These are phyloP conservation scores for Leptopilina syphax DNA, from an alignment of 2,888 invertebrate species.

Conservation along the genomic window DNA sequence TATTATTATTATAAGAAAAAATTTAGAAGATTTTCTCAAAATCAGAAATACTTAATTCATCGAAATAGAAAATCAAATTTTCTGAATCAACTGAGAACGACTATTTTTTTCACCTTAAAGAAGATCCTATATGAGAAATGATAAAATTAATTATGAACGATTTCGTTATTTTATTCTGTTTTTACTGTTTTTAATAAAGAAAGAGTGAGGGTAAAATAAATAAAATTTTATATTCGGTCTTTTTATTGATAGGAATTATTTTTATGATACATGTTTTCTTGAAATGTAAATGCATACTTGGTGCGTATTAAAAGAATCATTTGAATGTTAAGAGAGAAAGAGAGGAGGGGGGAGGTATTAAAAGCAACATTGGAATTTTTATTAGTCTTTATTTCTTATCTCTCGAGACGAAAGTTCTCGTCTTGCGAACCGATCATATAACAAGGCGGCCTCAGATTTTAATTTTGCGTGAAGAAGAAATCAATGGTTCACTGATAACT, in stretches of 20 bases:
- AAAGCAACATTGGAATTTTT: conserved; percentile 22
- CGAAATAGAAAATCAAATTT: too few relatives aligned
- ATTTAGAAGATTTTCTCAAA: too few relatives aligned
- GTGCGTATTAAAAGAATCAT: not conserved
- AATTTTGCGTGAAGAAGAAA: conserved; percentile 38
- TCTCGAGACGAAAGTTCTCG: conserved; percentile 10
- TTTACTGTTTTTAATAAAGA: too few relatives aligned
- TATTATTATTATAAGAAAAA: too few relatives aligned
- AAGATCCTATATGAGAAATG: too few relatives aligned
- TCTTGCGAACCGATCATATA: conserved; percentile 30
- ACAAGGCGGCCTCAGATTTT: conserved; percentile 34
- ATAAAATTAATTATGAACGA: too few relatives aligned
- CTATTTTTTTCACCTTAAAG: too few relatives aligned
- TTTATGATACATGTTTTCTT: not conserved
- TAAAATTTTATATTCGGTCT: too few relatives aligned
- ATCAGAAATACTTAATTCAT: too few relatives aligned
- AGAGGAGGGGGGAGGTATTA: not conserved
- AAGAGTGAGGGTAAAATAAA: too few relatives aligned
- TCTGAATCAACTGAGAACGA: too few relatives aligned
- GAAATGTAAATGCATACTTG: not conserved
- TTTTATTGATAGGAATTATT: not conserved
- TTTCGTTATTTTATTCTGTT: too few relatives aligned
- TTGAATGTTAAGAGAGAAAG: not conserved
- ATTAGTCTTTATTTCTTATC: conserved; percentile 23
- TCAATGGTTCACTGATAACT: conserved; percentile 34